A percentile compares a stretch with the other conserved stretches of the same genome.
These are phyloP conservation scores for Tachycineta bicolor DNA, from an alignment of 2,113 vertebrate genomes.

Conservation along the genomic window DNA sequence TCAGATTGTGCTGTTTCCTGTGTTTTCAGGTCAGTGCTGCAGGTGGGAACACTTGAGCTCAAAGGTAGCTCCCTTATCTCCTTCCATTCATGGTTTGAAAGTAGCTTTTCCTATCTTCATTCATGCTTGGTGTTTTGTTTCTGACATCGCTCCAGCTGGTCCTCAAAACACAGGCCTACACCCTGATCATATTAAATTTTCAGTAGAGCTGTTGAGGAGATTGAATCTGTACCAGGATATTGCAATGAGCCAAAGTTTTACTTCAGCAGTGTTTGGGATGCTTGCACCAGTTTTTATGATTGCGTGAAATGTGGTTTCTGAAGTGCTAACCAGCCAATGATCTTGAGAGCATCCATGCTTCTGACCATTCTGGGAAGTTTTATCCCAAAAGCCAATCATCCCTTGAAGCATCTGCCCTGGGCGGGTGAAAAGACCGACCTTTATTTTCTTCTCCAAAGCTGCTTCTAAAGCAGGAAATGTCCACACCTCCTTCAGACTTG, in stretches of 20 bases:
- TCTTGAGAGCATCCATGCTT: background rate
- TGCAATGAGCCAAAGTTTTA: background rate
- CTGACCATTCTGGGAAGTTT: background rate
- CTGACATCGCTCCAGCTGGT: background rate
- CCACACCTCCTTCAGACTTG: conserved; percentile 28
- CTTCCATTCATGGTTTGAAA: background rate
- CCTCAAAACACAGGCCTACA: background rate
- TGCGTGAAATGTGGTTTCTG: background rate
- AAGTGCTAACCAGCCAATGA: background rate
- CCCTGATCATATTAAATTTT: background rate
- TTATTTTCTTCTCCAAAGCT: conserved; percentile 11
- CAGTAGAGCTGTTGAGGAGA: background rate
- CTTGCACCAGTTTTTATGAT: background rate
- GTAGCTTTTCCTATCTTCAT: background rate
- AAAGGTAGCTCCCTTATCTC: background rate
- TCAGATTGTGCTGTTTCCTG: background rate
- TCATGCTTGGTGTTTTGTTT: background rate
- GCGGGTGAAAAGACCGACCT: background rate
- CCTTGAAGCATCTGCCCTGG: background rate
- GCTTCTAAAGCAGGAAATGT: conserved; percentile 17
- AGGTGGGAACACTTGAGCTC: background rate
- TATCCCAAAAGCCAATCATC: background rate
- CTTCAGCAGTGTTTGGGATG: background rate
- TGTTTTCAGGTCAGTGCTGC: background rate
- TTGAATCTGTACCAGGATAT: background rate